Evolutionary conservation across 1,140 invertebrate species (phyloP), one percentile per base, ranked within the genome.

Genomic region (Steinernema khuongi): DNA sequence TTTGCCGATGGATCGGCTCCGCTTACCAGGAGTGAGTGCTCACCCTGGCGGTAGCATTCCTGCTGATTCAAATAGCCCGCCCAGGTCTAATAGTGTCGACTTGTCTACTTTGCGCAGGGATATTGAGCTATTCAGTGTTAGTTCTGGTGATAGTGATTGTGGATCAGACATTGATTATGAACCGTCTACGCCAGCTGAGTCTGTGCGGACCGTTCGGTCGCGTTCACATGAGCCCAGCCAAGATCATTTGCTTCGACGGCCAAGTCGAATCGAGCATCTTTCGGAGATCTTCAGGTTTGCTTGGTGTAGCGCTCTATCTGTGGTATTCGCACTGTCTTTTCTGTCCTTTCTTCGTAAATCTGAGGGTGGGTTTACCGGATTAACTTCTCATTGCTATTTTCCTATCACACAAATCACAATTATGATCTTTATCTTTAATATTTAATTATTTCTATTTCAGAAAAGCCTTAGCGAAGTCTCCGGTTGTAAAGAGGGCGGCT

Each of bases 401-500:
- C n/a, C 19, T 77, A 31, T 33, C 1, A 68, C 44, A 77, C 19
- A 67, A 0, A 32, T 71, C 30, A 36, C 60, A 1, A 19, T 19
- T 79, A 19, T 72, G 68, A 32, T 71, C 41, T n/a, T 72, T 72
- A 32, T 71, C 41, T n/a, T 67, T 32, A 32, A 77, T 31, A 50
- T 28, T 72, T 28, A 29, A 36, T 71, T 31, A 22, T n/a, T 36
- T 76, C 50, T 66, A 14, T 81, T 84, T 75, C 70, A 84, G 83
- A 77, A 85, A 82, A 79, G 83, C 83, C 14, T 73, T 84, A 60
- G 83, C 83, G 14, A 84, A 84, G 78, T 84, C 82, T n/a, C 83
- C 83, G 18, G 83, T 85, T 1, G 82, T 85, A 4, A 80, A 81
- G 67, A 22, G 83, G 29, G 81, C 82, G 17, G 81, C 83, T 29